Evolutionary conservation across 2,113 vertebrate species (phyloP), one percentile per base, ranked within the genome.

Genomic region (Picathartes gymnocephalus): DNA sequence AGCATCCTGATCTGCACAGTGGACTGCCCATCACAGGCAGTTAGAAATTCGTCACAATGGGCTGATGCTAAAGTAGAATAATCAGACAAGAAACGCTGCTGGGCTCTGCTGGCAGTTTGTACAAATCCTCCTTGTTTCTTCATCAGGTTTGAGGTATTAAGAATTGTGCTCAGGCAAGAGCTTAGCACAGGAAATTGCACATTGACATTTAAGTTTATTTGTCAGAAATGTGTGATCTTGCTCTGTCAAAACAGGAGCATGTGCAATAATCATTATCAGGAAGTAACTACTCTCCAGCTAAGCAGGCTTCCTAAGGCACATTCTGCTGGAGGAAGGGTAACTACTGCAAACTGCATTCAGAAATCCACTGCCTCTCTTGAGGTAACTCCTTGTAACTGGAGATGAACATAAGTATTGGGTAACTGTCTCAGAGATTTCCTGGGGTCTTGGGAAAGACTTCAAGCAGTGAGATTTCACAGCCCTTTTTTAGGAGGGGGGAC

Each of bases 241-340:
- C 8, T 39, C 40, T 90, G 28, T 93, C 76, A 84, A 81, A 89
- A 70, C 13, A 81, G 27, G 23, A 91, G 17, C 69, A 84, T 62
- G 31, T 95, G 92, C 27, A 94, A 81, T 84, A 94, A 62, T 54
- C 61, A 62, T 94, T 89, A 95, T 27, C 23, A 87, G 58, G 45
- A 81, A 91, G 91, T 53, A 79, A 68, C 13, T 51, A 2, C 58
- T 73, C 44, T 88, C 47, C 56, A 86, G 66, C 53, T 51, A 76
- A 81, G 25, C 13, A 62, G n/a, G 19, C 51, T 90, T 81, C 51
- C 31, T 82, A 35, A 51, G 6, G 11, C 39, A n/a, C 47, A 19
- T 65, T 91, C 60, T 84, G n/a, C 24, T 82, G 54, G 47, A 73
- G 39, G 66, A 82, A 61, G 27, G 33, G 25, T 60, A 47, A 58